A percentile compares a stretch with the other conserved stretches of the same genome.
Evolutionary conservation across 1,140 invertebrate species (phyloP).

Genomic region (Drosophila cardini): DNA sequence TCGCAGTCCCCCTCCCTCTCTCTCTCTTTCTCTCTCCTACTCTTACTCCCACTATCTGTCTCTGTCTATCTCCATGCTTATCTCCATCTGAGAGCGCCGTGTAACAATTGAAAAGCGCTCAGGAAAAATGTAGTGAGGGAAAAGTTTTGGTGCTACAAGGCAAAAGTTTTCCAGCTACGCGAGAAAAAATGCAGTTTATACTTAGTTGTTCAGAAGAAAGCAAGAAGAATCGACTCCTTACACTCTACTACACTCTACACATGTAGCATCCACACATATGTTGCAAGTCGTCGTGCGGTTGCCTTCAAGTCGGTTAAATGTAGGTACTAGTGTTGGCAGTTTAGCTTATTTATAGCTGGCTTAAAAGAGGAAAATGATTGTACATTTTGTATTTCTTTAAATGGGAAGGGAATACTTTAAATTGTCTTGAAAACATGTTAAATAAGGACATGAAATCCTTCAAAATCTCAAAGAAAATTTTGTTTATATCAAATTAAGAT

Average conservation of each 20-base stretch:
- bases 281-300: conserved; percentile 52
- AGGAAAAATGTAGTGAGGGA: conserved; percentile 35
- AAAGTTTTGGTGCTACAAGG: conserved; percentile 57
- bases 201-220: conserved; percentile 17
- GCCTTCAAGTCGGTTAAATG: conserved; percentile 66
- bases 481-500: too few relatives aligned
- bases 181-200: conserved; percentile 45
- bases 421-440: too few relatives aligned
- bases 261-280: conserved; percentile 44
- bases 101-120: conserved; percentile 64
- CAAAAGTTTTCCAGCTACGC: conserved; percentile 55
- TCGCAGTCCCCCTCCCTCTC: neutral
- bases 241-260: neutral
- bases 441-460: too few relatives aligned
- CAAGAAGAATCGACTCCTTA: neutral
- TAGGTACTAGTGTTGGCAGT: conserved; percentile 19
- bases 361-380: too few relatives aligned
- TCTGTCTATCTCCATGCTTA: too few relatives aligned
- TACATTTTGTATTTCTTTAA: too few relatives aligned
- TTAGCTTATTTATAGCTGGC: too few relatives aligned
- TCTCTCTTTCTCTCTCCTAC: too few relatives aligned
- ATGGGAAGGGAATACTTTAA: too few relatives aligned
- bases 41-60: too few relatives aligned
- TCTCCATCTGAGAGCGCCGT: conserved; percentile 1
- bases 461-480: too few relatives aligned